phyloP scores from a whole-genome alignment of 2,888 invertebrate genomes.

The Leucoma salicis region DNA sequence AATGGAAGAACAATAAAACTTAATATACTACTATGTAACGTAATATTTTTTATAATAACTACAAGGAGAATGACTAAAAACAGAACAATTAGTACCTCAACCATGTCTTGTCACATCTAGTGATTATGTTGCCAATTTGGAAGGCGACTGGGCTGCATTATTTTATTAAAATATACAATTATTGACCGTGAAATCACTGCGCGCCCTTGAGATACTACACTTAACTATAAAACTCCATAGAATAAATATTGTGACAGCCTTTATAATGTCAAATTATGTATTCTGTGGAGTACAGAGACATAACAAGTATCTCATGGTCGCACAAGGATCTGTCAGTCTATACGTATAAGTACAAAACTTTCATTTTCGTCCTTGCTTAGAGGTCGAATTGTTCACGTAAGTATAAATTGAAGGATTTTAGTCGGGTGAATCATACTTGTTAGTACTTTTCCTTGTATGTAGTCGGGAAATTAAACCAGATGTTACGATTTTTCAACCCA shows the following conservation, averaged over 20 bases:
- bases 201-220: no score
- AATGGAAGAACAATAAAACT: conserved; percentile 71
- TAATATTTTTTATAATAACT: conserved; percentile 49
- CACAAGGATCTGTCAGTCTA: no score
- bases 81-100: conserved; percentile 30
- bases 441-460: conserved; percentile 25
- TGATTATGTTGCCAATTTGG: conserved; percentile 50
- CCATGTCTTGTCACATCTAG: conserved; percentile 39
- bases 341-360: conserved; percentile 24
- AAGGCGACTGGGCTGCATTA: conserved; percentile 44
- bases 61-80: conserved; percentile 47
- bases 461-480: neutral
- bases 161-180: conserved; percentile 28
- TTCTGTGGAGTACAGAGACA: no score
- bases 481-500: no score
- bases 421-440: conserved; percentile 26
- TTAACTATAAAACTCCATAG: no score
- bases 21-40: conserved; percentile 59
- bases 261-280: no score
- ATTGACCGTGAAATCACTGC: no score
- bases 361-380: conserved; percentile 29
- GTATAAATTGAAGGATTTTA: conserved; percentile 10
- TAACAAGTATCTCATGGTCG: no score
- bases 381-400: conserved; percentile 26
- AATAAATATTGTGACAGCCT: no score